Percentiles rank a stretch among this genome's conserved stretches.
These are phyloP conservation scores for Rhorus exstirpatorius DNA, from an alignment of 2,888 invertebrate species.

Conservation along the genomic window DNA sequence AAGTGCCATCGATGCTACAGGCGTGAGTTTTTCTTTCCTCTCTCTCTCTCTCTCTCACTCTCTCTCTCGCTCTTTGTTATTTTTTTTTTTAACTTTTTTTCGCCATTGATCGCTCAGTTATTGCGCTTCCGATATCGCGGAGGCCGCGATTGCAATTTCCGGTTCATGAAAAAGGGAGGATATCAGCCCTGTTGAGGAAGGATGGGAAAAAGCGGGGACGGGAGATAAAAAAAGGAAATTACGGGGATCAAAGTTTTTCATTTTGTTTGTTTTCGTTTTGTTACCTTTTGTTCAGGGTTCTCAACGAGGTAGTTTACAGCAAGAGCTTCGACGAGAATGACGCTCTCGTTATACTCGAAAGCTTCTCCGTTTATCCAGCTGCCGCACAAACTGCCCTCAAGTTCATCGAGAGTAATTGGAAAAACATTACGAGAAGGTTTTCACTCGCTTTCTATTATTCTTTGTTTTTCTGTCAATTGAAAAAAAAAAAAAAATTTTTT, in stretches of 20 bases:
- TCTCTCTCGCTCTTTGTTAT: constrained; percentile 5
- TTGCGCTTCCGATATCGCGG: constrained; percentile 51
- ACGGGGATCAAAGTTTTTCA: constrained; percentile 26
- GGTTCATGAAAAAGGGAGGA: constrained; percentile 24
- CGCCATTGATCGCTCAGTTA: constrained; percentile 5
- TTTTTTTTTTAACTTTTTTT: constrained; percentile 4
- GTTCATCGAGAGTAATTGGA: constrained; percentile 80
- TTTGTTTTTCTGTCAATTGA: neutral
- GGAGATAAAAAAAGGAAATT: constrained; percentile 24
- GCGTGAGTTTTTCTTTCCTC: constrained; percentile 75
- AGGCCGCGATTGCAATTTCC: constrained; percentile 64
- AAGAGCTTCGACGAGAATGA: constrained; percentile 76
- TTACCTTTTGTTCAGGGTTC: constrained; percentile 73
- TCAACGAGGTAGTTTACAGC: constrained; percentile 79
- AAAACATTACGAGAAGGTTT: constrained; percentile 77
- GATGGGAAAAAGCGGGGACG: neutral
- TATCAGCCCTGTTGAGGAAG: no score
- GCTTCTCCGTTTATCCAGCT: constrained; percentile 79
- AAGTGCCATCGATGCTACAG: constrained; percentile 81
- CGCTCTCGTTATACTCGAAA: constrained; percentile 76
- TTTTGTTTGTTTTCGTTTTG: neutral
- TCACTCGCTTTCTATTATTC: neutral
- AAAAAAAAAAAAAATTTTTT: no score
- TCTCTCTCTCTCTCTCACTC: neutral
- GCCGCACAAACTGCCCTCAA: constrained; percentile 79